A percentile compares a stretch with the other conserved stretches of the same genome.
Conservation (phyloP, 2,113 vertebrate genomes). For the Epinephelus moara region DNA sequence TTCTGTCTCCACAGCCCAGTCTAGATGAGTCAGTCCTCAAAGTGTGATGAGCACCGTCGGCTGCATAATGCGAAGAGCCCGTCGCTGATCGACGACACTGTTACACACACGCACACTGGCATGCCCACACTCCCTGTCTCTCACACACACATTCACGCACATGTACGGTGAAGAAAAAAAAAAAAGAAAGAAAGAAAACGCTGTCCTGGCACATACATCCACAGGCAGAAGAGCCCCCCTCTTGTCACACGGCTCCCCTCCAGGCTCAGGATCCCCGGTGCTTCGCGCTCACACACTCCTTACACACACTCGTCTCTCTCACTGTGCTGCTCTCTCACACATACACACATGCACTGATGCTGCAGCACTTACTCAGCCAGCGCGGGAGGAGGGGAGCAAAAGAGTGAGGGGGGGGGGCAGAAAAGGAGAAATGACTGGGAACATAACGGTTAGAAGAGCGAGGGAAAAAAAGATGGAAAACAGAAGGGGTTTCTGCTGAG, state of each 20-base stretch:
- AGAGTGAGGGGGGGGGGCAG: conserved; percentile 51
- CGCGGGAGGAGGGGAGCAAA: conserved; percentile 77
- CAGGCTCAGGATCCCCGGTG: conserved; percentile 76
- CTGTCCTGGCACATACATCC: conserved; percentile 77
- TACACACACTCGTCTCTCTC: conserved; percentile 64
- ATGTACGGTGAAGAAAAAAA: conserved; percentile 43
- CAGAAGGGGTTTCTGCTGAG: conserved; percentile 32
- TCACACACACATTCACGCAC: conserved; percentile 50
- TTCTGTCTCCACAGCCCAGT: conserved; percentile 54
- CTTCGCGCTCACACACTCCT: conserved; percentile 73
- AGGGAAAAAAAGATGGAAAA: conserved; percentile 31
- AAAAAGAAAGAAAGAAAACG: conserved; percentile 19
- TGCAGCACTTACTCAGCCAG: conserved; percentile 84
- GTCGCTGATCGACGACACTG: conserved; percentile 72
- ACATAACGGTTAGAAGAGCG: conserved; percentile 51
- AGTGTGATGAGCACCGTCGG: conserved; percentile 74
- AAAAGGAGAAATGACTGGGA: conserved; percentile 62
- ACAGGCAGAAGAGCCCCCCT: conserved; percentile 72
- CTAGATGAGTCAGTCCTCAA: conserved; percentile 78
- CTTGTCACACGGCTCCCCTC: conserved; percentile 70
- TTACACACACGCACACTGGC: conserved; percentile 55
- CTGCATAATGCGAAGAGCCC: conserved; percentile 76
- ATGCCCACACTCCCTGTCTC: conserved; percentile 60
- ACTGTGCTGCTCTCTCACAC: conserved; percentile 51
- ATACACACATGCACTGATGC: conserved; percentile 80